These are phyloP conservation scores for Porites lobata DNA, from an alignment of 92 coral and sea anemone species.

Conservation along the genomic window DNA sequence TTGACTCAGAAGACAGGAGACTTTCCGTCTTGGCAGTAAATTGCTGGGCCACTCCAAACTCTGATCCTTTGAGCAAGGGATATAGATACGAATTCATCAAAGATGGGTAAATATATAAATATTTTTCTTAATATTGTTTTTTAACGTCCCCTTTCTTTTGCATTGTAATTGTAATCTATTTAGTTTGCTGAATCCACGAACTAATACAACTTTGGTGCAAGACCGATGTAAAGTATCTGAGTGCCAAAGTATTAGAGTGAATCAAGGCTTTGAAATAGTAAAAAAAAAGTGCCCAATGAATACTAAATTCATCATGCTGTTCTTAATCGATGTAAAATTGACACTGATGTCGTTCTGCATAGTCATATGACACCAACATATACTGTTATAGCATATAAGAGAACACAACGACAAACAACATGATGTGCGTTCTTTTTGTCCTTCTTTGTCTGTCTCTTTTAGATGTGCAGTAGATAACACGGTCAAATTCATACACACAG, in stretches of 20 bases:
- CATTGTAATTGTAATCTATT: background rate
- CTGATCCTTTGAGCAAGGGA: background rate
- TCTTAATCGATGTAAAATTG: too few species aligned
- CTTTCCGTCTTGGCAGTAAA: constrained; percentile 1
- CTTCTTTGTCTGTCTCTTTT: background rate
- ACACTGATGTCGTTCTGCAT: background rate
- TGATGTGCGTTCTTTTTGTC: too few species aligned
- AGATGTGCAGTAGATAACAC: constrained; percentile 54
- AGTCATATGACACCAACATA: background rate
- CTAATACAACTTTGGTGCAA: too few species aligned
- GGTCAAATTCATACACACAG: constrained; percentile 34
- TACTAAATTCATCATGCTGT: too few species aligned
- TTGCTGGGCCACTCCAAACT: constrained; percentile 17
- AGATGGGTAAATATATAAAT: constrained; percentile 4
- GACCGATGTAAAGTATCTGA: too few species aligned
- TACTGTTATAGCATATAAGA: background rate
- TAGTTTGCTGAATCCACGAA: background rate
- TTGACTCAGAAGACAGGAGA: background rate
- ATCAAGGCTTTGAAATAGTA: too few species aligned
- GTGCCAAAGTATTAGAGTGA: too few species aligned
- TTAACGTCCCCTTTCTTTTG: background rate
- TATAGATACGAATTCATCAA: constrained; percentile 14
- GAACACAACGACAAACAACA: too few species aligned
- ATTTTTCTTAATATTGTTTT: background rate
- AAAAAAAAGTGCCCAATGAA: too few species aligned